Evolutionary conservation across 2,888 invertebrate species (phyloP).

Genomic region (Dichetophora obliterata): DNA sequence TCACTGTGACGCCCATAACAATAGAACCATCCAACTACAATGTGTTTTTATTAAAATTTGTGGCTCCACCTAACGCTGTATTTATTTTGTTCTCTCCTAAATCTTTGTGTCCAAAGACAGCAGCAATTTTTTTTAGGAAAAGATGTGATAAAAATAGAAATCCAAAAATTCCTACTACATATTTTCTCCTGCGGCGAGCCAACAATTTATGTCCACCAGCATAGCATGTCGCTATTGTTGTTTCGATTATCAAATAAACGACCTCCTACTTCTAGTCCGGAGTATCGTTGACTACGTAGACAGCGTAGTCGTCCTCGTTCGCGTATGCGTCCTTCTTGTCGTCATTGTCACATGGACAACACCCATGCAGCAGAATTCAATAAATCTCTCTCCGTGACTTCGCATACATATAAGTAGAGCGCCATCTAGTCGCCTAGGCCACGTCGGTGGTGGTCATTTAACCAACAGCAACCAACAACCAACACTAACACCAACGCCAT

Average conservation of each 20-base stretch:
- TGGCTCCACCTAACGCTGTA: too few species aligned
- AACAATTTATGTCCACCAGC: conserved; percentile 19
- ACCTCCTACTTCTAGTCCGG: conserved; percentile 28
- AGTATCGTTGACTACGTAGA: neutral
- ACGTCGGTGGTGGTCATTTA: neutral
- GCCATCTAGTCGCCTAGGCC: conserved; percentile 28
- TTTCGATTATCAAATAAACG: conserved; percentile 45
- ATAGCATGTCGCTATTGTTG: conserved; percentile 32
- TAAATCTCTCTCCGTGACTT: conserved; percentile 24
- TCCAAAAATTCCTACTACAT: neutral
- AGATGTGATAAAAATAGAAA: neutral
- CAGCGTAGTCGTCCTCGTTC: neutral
- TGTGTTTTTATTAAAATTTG: too few species aligned
- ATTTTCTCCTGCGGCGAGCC: conserved; percentile 2
- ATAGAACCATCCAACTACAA: too few species aligned
- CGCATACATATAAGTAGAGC: conserved; percentile 8
- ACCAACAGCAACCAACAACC: conserved; percentile 10
- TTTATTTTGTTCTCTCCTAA: too few species aligned
- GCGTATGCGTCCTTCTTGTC: neutral
- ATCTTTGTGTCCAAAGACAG: too few species aligned
- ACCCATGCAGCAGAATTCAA: conserved; percentile 14
- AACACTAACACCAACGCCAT: neutral
- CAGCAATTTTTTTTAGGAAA: too few species aligned
- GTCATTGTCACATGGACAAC: conserved; percentile 3
- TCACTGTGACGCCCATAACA: too few species aligned